Base-by-base conservation (phyloP, 2,113 vertebrate genomes). In the Phyllostomus hastatus region DNA sequence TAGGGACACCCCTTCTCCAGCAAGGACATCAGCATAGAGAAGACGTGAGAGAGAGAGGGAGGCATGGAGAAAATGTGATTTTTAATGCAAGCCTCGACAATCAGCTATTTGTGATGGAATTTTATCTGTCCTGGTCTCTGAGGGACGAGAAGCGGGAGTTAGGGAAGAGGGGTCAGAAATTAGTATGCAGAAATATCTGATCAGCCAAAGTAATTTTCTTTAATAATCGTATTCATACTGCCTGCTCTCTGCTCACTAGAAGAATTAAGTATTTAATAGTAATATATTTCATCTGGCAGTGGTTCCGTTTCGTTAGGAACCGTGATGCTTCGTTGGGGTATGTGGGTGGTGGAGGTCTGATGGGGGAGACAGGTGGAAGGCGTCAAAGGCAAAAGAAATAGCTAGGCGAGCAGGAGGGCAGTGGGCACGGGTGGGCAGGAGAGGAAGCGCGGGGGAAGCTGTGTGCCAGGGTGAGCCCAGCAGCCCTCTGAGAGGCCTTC, bases 121-220 rank as follows among this genome's bases (percentile, higher is more conserved):
- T 99, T 98, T 99, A 99, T 99, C 99, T 98, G 98, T 98, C 98
- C 98, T 98, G 98, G 98, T 99, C 98, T 99, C 98, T 98, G 98
- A 99, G 99, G 99, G 98, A 98, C 93, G 96, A 97, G 98, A 98
- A 98, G 98, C 98, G 98, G 97, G 97, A 98, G 98, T 98, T 98
- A 98, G 98, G 98, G 98, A 98, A 99, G 98, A 99, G 97, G 99
- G 98, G 98, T 99, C 98, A 99, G 99, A 99, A 99, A 99, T 99
- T 99, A 99, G 99, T 99, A 99, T 99, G 98, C 98, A 98, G 99
- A 99, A 99, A 99, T 99, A 99, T 99, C 99, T 99, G 99, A 99
- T 99, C 99, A 99, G 99, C 98, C 98, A 98, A 99, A 99, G 98
- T 99, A 99, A 99, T 99, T 99, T 99, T 99, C 99, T 98, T 99